A percentile compares a stretch with the other conserved stretches of the same genome.
Evolutionary conservation across 92 coral and sea anemone genomes (phyloP).

Genomic region (Phymanthus crucifer): DNA sequence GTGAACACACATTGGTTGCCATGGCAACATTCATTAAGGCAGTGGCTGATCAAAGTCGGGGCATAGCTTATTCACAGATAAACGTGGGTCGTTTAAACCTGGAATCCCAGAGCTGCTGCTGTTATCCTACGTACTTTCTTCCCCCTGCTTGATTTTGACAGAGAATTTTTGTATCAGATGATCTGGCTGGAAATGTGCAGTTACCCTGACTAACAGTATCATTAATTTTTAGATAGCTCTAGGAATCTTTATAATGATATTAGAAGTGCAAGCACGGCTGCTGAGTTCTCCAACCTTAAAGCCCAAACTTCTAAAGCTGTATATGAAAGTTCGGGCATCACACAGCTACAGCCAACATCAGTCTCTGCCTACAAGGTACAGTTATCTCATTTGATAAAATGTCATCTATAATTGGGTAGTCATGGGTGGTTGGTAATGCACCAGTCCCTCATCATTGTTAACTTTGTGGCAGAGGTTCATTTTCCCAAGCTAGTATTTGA

Average conservation of each 20-base stretch:
- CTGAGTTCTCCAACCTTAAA: slow-evolving; percentile 60
- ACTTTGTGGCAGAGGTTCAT: too few relatives aligned
- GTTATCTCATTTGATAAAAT: neutral
- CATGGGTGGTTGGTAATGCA: too few relatives aligned
- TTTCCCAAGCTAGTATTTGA: too few relatives aligned
- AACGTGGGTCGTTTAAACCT: too few relatives aligned
- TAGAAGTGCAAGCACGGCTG: slow-evolving; percentile 66
- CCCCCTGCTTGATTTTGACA: too few relatives aligned
- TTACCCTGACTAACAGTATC: too few relatives aligned
- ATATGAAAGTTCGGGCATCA: slow-evolving; percentile 20
- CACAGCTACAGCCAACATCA: slow-evolving; percentile 28
- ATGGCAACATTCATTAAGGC: neutral
- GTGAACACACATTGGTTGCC: neutral
- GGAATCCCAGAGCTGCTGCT: too few relatives aligned
- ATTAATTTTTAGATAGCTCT: slow-evolving; percentile 56
- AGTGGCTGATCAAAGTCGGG: neutral
- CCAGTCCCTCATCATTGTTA: too few relatives aligned
- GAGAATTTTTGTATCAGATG: too few relatives aligned
- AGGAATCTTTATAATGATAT: slow-evolving; percentile 83
- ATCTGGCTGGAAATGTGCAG: too few relatives aligned
- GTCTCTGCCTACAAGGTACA: slow-evolving; percentile 56
- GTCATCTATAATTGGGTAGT: neutral
- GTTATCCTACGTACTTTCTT: too few relatives aligned
- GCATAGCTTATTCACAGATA: too few relatives aligned
- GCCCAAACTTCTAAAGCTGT: slow-evolving; percentile 41